Evolutionary conservation across 2,113 vertebrate genomes (phyloP), one percentile per base, ranked within the genome.

Genomic region (Saccopteryx bilineata): DNA sequence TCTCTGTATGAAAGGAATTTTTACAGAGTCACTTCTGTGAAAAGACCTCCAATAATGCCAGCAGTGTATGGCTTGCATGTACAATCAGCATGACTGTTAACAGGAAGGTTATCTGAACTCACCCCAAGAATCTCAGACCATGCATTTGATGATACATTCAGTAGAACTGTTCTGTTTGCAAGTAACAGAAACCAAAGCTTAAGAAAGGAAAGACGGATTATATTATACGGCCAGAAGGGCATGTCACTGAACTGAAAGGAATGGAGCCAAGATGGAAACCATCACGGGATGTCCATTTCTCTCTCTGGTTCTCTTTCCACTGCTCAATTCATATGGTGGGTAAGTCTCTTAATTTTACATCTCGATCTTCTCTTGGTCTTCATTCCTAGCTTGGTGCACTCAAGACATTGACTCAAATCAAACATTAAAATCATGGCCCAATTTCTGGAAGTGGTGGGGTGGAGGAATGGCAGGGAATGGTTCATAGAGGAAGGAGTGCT

Each of bases 181-280:
- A 91, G 66, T 56, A 65, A 82, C 63, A 94, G 63, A 88, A 90
- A 87, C 23, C 58, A 87, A 63, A 60, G 50, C 31, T 79, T 80
- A 66, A 79, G 60, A 66, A 83, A 83, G 31, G 52, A 90, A 85
- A 69, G 33, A 65, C 0, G 0, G 54, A 54, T 21, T 52, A 4
- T 9, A 23, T 12, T 31, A 66, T 21, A 28, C 5, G n/a, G 54
- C 17, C 23, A 54, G 21, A 50, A 86, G 50, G 15, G 54, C 56
- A 12, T 78, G 63, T 90, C 39, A 78, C 1, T 61, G 90, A 69
- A 78, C 50, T 52, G 23, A 24, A 15, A 71, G 46, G 48, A 75
- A 80, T 3, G 54, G 68, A 83, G 87, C 31, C 33, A 31, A 92
- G 80, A 33, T 9, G 14, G 9, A 28, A 85, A 46, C 46, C 18